Percentiles rank a stretch among this genome's conserved stretches.
Conservation (phyloP, 2,113 vertebrate species). For the Sisor rabdophorus region DNA sequence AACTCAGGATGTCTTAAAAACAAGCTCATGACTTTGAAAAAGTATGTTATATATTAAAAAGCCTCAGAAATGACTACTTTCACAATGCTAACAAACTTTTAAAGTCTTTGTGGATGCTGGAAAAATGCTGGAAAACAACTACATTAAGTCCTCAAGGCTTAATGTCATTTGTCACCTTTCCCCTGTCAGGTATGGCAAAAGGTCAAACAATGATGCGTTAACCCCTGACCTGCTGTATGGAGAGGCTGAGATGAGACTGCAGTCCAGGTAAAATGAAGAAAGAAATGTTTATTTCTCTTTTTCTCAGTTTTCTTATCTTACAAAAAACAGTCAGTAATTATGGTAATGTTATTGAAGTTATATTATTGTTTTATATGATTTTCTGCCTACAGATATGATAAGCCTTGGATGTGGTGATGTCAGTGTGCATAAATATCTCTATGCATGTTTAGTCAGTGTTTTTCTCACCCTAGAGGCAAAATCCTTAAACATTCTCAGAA, state of each 20-base stretch:
- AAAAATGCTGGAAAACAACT: not conserved
- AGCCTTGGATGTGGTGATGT: conserved; percentile 68
- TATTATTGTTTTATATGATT: conserved; percentile 13
- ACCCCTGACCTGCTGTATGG: conserved; percentile 88
- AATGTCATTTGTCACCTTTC: not conserved
- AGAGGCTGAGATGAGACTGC: conserved; percentile 85
- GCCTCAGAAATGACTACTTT: too few species aligned
- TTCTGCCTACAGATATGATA: conserved; percentile 63
- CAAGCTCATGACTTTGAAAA: not conserved
- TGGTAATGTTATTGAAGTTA: not conserved
- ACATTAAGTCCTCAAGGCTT: not conserved
- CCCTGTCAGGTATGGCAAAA: conserved; percentile 84
- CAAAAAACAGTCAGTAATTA: not conserved
- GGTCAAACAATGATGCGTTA: conserved; percentile 87
- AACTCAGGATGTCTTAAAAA: not conserved
- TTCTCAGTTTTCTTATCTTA: not conserved
- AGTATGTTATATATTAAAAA: not conserved
- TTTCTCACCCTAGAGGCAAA: conserved; percentile 32
- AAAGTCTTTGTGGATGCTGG: not conserved
- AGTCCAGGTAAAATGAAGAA: conserved; percentile 69
- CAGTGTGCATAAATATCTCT: conserved; percentile 8
- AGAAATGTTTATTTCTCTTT: not conserved
- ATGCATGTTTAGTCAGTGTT: conserved; percentile 33
- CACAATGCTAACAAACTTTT: too few species aligned
- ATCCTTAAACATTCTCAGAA: conserved; percentile 45